phyloP scores from a whole-genome alignment of 2,113 vertebrate species.

The Aspiorhynchus laticeps region DNA sequence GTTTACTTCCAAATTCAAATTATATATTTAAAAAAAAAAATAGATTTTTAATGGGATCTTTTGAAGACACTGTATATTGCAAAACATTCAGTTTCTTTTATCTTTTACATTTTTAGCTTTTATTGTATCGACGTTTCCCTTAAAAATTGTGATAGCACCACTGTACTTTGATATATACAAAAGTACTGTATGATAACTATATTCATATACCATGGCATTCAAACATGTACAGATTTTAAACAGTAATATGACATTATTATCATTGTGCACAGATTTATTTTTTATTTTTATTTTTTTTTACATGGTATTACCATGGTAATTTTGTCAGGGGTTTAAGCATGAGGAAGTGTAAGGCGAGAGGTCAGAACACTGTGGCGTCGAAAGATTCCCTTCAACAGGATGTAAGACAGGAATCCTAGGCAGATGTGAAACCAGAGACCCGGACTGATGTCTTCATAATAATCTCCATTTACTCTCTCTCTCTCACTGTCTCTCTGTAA shows the following conservation, averaged over 20 bases:
- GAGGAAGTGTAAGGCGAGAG: constrained; percentile 15
- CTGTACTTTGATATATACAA: neutral
- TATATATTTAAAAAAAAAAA: neutral
- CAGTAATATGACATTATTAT: neutral
- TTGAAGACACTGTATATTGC: neutral
- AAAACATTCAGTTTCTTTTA: neutral
- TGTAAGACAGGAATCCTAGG: constrained; percentile 54
- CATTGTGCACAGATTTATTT: no score
- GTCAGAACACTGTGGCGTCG: constrained; percentile 29
- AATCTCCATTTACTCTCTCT: constrained; percentile 48
- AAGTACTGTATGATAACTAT: neutral
- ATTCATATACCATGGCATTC: neutral
- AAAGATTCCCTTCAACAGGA: constrained; percentile 58
- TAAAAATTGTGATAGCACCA: neutral
- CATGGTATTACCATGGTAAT: neutral
- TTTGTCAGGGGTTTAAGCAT: neutral
- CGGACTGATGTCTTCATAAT: constrained; percentile 74
- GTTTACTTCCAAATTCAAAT: neutral
- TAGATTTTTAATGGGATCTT: neutral
- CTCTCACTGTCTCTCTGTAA: constrained; percentile 17
- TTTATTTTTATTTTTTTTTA: no score
- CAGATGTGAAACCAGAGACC: constrained; percentile 66
- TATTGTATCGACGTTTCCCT: neutral
- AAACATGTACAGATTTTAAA: neutral
- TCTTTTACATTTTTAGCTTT: neutral